Evolutionary conservation across 1,140 invertebrate genomes (phyloP).

Genomic region (Lepeophtheirus salmonis): DNA sequence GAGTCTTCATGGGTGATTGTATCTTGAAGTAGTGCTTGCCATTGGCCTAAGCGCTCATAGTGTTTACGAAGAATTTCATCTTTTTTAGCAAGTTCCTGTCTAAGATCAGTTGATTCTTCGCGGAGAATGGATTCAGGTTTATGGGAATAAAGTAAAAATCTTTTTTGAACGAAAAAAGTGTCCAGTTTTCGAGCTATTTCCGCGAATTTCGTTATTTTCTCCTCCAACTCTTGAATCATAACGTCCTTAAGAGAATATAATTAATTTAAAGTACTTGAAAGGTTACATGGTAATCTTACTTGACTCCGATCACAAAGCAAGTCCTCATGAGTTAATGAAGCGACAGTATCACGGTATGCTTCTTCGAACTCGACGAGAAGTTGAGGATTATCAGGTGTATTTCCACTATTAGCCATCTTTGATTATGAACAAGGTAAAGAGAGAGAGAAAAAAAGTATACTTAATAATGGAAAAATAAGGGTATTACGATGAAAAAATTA

Average conservation of each 20-base stretch:
- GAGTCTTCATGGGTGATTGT: background rate
- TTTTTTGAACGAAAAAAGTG: slow-evolving; percentile 9
- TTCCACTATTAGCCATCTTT: background rate
- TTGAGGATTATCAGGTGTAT: background rate
- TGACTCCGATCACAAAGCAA: background rate
- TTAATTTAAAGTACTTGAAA: background rate
- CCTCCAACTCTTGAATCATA: slow-evolving; percentile 1
- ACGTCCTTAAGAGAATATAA: background rate
- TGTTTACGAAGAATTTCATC: slow-evolving; percentile 10
- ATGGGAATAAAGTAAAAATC: background rate
- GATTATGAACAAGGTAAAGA: no score
- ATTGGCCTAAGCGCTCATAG: background rate
- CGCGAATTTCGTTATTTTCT: slow-evolving; percentile 5
- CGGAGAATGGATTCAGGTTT: slow-evolving; percentile 2
- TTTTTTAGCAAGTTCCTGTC: slow-evolving; percentile 8
- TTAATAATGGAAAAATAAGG: no score
- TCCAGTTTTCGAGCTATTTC: slow-evolving; percentile 1
- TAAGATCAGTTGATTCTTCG: slow-evolving; percentile 6
- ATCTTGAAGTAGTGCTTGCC: slow-evolving; percentile 7
- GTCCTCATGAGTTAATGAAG: background rate
- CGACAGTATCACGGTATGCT: background rate
- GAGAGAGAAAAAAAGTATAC: no score
- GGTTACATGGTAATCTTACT: background rate
- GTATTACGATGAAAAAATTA: no score
- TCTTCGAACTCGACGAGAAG: background rate